A percentile compares a stretch with the other conserved stretches of the same genome.
These are phyloP conservation scores for Dasysyrphus albostriatus DNA, from an alignment of 2,888 invertebrate species.

Conservation along the genomic window DNA sequence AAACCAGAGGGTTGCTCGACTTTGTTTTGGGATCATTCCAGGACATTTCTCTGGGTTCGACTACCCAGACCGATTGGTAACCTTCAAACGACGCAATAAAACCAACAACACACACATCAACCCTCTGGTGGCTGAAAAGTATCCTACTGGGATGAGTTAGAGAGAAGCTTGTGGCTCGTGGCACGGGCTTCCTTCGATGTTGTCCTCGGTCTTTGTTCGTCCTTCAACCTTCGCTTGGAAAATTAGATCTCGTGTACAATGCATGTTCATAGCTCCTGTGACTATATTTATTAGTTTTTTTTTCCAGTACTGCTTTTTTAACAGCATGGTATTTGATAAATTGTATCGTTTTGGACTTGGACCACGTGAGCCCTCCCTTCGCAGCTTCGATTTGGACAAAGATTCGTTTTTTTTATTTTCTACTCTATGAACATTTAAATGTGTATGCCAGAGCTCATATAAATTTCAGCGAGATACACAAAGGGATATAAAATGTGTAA, in stretches of 20 bases:
- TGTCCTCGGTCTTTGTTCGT: slow-evolving; percentile 57
- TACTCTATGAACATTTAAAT: slow-evolving; percentile 46
- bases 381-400: slow-evolving; percentile 44
- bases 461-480: slow-evolving; percentile 36
- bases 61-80: slow-evolving; percentile 70
- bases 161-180: slow-evolving; percentile 44
- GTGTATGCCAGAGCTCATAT: slow-evolving; percentile 37
- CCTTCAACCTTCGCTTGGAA: slow-evolving; percentile 16
- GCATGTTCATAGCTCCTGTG: slow-evolving; percentile 52
- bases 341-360: slow-evolving; percentile 67
- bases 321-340: slow-evolving; percentile 39
- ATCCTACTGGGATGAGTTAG: slow-evolving; percentile 62
- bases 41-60: slow-evolving; percentile 68
- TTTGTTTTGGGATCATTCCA: slow-evolving; percentile 71
- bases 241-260: slow-evolving; percentile 48
- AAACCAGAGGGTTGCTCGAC: slow-evolving; percentile 56
- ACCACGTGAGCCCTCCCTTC: slow-evolving; percentile 67
- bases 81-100: slow-evolving; percentile 73
- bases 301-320: slow-evolving; percentile 37
- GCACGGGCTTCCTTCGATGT: slow-evolving; percentile 44
- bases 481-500: slow-evolving; percentile 64
- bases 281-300: slow-evolving; percentile 57
- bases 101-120: slow-evolving; percentile 65
- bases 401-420: slow-evolving; percentile 45
- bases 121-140: slow-evolving; percentile 48